Evolutionary conservation across 1,140 invertebrate genomes (phyloP).

Genomic region (Pantala flavescens): DNA sequence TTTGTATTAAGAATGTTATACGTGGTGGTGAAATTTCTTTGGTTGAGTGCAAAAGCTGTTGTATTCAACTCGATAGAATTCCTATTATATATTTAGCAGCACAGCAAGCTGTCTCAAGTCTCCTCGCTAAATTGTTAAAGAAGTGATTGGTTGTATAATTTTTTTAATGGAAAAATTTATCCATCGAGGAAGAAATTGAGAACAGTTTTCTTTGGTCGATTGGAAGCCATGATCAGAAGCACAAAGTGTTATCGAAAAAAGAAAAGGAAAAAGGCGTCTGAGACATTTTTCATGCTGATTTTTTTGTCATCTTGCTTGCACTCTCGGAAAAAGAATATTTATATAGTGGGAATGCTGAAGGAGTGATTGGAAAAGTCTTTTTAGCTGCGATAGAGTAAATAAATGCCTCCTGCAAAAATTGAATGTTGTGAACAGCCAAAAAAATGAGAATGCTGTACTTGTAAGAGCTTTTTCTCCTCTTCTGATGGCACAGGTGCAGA

Average conservation of each 20-base stretch:
- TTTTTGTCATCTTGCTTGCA: background rate
- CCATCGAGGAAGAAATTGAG: too few species aligned
- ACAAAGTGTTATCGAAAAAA: background rate
- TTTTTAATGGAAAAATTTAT: background rate
- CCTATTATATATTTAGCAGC: background rate
- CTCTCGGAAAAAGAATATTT: conserved; percentile 7
- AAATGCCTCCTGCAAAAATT: conserved; percentile 5
- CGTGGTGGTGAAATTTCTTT: background rate
- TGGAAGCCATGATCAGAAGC: background rate
- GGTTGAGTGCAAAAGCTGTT: background rate
- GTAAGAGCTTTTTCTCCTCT: background rate
- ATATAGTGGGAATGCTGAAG: conserved; percentile 5
- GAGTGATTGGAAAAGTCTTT: background rate
- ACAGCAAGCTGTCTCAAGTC: background rate
- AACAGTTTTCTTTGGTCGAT: background rate
- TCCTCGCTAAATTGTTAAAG: background rate
- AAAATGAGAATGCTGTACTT: background rate
- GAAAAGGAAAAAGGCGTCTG: too few species aligned
- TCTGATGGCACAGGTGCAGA: background rate
- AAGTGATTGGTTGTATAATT: background rate
- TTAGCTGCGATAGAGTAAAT: background rate
- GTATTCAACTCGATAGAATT: background rate
- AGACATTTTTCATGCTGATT: background rate
- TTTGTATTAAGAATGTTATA: too few species aligned
- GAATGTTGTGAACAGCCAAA: background rate